Evolutionary conservation across 2,113 vertebrate genomes (phyloP), one percentile per base, ranked within the genome.

Genomic region (Paralichthys olivaceus): DNA sequence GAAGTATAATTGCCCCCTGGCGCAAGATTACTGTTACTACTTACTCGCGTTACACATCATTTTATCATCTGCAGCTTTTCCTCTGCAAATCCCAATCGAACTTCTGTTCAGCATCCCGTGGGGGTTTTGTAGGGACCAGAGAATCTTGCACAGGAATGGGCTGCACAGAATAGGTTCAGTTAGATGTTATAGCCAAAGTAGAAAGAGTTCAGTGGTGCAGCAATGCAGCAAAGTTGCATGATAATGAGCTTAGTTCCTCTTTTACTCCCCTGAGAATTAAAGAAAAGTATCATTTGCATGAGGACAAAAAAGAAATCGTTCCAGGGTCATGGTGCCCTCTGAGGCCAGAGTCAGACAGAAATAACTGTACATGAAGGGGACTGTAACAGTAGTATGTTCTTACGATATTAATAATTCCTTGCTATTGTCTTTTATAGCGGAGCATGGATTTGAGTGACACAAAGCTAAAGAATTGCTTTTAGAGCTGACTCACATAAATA

Each of bases 201-300:
- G 73, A 72, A 69, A 25, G 60, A 77, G 77, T 81, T 81, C 69
- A 69, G 58, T 62, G 40, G 81, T 69, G 75, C 83, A 75, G 77
- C 47, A 49, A 75, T 80, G 81, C 47, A 70, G 83, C 64, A 87
- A 83, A 81, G 85, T 84, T 85, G 37, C 75, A 82, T 67, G 67
- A 70, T 89, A 75, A 92, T 84, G 81, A 89, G 84, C 79, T 77
- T 58, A 72, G 74, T 78, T 82, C 68, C 72, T 81, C 34, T 77
- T 75, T 69, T 34, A 11, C 32, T 78, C 80, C 34, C 57, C 5
- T 20, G 80, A 65, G 77, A 84, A 15, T 80, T 11, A 20, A 76
- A 47, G 60, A 81, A 80, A 72, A 76, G 69, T 70, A 72, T 69
- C 0, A 85, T 87, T 84, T 85, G 72, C 75, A 70, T 72, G 45